Percentiles rank a stretch among this genome's conserved stretches.
Conservation (phyloP, 2,888 invertebrate species). For the Poecilus cupreus region DNA sequence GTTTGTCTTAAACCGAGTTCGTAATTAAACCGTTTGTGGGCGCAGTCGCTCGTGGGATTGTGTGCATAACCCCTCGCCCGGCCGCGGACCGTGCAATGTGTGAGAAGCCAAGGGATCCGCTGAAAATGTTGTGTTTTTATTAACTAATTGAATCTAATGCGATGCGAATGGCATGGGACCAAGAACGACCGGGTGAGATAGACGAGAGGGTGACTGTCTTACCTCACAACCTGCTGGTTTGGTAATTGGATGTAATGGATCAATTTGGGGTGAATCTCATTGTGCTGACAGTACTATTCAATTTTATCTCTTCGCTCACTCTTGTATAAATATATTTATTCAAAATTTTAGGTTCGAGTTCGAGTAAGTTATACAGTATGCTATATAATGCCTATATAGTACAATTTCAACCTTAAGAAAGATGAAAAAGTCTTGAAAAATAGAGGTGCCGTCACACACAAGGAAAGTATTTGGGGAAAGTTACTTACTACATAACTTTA, state of each 20-base stretch:
- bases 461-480: too few relatives aligned
- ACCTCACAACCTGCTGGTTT: neutral
- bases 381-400: too few relatives aligned
- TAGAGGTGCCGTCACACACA: too few relatives aligned
- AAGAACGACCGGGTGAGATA: neutral
- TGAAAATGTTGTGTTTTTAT: slow-evolving; percentile 29
- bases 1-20: slow-evolving; percentile 53
- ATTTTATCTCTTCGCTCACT: neutral
- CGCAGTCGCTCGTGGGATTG: slow-evolving; percentile 37
- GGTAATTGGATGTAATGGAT: neutral
- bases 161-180: neutral
- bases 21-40: slow-evolving; percentile 56
- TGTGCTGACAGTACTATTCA: neutral
- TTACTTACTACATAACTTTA: too few relatives aligned
- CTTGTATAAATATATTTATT: too few relatives aligned
- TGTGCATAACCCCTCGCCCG: slow-evolving; percentile 12
- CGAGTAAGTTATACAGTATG: too few relatives aligned
- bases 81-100: neutral
- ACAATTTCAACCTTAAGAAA: too few relatives aligned
- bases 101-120: neutral
- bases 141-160: slow-evolving; percentile 33
- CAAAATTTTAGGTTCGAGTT: too few relatives aligned
- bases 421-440: too few relatives aligned
- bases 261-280: neutral
- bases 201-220: neutral